Conservation (phyloP, 2,113 vertebrate species). For the Calidris pugnax region DNA sequence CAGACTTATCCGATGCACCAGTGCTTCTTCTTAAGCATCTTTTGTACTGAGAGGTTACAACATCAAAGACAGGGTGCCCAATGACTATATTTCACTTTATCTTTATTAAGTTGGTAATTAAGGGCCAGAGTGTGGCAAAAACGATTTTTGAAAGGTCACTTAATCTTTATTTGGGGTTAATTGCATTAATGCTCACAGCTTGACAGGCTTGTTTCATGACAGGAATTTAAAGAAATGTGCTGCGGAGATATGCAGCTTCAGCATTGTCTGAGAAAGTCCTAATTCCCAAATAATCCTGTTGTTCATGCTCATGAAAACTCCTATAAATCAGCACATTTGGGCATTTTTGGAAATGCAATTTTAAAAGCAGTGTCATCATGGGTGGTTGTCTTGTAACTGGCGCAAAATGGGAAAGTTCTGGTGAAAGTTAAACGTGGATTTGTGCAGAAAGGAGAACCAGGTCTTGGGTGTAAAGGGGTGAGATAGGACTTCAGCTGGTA, state of each 20-base stretch:
- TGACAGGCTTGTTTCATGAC: not conserved
- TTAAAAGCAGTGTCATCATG: not conserved
- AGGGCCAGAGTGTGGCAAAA: conserved; percentile 35
- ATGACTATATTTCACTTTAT: not conserved
- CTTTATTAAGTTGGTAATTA: conserved; percentile 31
- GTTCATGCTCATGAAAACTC: not conserved
- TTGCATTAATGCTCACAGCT: not conserved
- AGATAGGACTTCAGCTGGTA: not conserved
- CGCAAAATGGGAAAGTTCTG: not conserved
- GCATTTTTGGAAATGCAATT: not conserved
- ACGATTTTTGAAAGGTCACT: conserved; percentile 41
- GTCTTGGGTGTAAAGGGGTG: not conserved
- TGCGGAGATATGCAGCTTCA: conserved; percentile 45
- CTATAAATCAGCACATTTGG: not conserved
- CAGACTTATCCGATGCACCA: not conserved
- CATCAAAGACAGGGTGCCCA: not conserved
- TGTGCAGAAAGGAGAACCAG: not conserved
- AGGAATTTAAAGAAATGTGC: not conserved
- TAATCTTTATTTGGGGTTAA: conserved; percentile 49
- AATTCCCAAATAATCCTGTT: conserved; percentile 45
- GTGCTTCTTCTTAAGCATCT: conserved; percentile 9
- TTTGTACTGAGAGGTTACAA: not conserved
- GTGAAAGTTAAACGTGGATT: not conserved
- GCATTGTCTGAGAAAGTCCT: not conserved
- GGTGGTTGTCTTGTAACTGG: not conserved